These are phyloP conservation scores for Alectoris magna DNA, from an alignment of 2,797 vertebrate species.

Conservation along the genomic window DNA sequence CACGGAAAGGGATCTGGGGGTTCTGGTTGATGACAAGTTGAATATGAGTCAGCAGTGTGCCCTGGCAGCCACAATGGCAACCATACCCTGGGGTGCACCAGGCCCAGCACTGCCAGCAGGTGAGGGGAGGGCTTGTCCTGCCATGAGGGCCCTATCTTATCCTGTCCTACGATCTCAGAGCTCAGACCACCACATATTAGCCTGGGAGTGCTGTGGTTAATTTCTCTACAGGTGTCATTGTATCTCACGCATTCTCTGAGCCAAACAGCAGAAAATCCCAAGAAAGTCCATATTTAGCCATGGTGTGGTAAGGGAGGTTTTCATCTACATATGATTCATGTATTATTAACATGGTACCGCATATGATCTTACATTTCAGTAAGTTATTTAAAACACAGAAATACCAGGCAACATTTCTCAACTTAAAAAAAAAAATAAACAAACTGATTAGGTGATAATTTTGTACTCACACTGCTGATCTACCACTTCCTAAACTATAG, in stretches of 20 bases:
- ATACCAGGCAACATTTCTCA: neutral
- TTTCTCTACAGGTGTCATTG: neutral
- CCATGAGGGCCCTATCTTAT: neutral
- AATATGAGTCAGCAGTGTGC: neutral
- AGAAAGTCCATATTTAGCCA: neutral
- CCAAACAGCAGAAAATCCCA: neutral
- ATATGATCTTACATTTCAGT: neutral
- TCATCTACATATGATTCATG: neutral
- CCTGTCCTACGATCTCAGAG: neutral
- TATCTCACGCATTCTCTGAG: neutral
- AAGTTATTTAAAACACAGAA: neutral
- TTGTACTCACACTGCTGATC: neutral
- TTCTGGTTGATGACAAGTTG: neutral
- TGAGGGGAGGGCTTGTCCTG: neutral
- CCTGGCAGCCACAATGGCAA: neutral
- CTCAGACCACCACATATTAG: neutral
- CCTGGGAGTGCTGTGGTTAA: neutral
- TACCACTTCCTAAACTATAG: neutral
- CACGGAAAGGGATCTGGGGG: neutral
- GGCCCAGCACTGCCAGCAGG: neutral
- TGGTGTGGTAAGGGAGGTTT: neutral
- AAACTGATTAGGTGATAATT: neutral
- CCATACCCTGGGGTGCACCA: neutral
- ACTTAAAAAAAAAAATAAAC: neutral
- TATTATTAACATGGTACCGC: neutral